Percentiles rank a stretch among this genome's conserved stretches.
These are phyloP conservation scores for Burhinus oedicnemus DNA, from an alignment of 2,113 vertebrate species.

Conservation along the genomic window DNA sequence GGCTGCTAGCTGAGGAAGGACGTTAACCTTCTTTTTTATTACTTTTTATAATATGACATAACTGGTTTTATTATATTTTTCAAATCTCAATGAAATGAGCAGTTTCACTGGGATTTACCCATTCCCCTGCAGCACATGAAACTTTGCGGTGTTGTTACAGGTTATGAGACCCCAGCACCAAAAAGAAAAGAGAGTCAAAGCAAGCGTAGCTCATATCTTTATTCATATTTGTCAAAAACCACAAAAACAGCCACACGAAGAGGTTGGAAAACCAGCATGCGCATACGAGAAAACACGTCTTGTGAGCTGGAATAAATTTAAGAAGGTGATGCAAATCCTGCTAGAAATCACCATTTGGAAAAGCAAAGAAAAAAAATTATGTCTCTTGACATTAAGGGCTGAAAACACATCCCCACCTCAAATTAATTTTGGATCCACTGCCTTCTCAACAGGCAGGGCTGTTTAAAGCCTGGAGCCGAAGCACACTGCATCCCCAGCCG, in stretches of 20 bases:
- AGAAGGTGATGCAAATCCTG: neutral
- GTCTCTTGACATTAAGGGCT: neutral
- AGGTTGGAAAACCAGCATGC: neutral
- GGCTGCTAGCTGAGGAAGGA: neutral
- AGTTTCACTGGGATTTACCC: neutral
- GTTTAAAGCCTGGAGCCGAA: neutral
- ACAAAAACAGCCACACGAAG: neutral
- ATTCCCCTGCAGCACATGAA: neutral
- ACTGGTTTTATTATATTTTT: neutral
- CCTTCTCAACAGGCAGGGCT: neutral
- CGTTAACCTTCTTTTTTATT: neutral
- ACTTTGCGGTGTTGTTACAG: neutral
- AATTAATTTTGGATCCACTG: neutral
- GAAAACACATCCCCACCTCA: neutral
- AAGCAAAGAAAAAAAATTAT: neutral
- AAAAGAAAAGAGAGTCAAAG: neutral
- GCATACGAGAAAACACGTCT: neutral
- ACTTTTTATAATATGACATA: neutral
- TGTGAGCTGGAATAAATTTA: neutral
- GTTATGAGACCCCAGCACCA: neutral
- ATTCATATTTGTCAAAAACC: neutral
- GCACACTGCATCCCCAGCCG: neutral
- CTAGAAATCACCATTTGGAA: neutral
- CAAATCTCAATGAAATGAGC: neutral
- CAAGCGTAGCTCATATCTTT: fast-evolving